A percentile compares a stretch with the other conserved stretches of the same genome.
phyloP scores from a whole-genome alignment of 2,888 invertebrate genomes.

The Acholoe squamosa region DNA sequence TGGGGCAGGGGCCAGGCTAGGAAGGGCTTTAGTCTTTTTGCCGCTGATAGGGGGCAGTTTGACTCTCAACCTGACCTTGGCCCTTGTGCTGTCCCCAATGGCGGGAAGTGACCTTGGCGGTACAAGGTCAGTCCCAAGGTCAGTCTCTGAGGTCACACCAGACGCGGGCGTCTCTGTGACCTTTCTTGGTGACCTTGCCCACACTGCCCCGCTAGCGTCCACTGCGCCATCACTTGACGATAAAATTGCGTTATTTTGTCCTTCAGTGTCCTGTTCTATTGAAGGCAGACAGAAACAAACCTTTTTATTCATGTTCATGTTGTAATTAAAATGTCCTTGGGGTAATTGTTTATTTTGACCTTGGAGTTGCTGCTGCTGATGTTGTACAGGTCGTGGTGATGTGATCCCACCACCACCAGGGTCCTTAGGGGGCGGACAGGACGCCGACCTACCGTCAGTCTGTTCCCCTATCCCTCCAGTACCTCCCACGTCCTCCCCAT shows the following conservation, averaged over 20 bases:
- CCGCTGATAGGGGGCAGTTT: constrained; percentile 31
- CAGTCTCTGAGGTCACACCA: too few species aligned
- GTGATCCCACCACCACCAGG: background rate
- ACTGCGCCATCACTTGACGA: too few species aligned
- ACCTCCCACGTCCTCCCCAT: background rate
- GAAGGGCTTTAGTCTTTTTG: background rate
- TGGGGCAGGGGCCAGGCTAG: background rate
- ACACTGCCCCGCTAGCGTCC: too few species aligned
- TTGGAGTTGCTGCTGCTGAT: background rate
- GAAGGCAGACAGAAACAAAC: constrained; percentile 32
- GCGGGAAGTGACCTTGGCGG: background rate
- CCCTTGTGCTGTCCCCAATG: background rate
- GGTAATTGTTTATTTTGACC: too few species aligned
- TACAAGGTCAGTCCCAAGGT: background rate
- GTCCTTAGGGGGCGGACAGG: constrained; percentile 9
- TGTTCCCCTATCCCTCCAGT: background rate
- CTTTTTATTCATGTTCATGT: background rate
- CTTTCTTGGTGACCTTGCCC: background rate
- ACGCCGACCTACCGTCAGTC: background rate
- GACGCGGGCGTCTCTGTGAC: background rate
- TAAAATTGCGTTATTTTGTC: background rate
- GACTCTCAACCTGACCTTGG: background rate
- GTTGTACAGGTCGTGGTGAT: background rate
- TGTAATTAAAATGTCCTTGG: too few species aligned
- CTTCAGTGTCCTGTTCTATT: background rate